Evolutionary conservation across 2,888 invertebrate species (phyloP).

Genomic region (Scaptomyza parva): DNA sequence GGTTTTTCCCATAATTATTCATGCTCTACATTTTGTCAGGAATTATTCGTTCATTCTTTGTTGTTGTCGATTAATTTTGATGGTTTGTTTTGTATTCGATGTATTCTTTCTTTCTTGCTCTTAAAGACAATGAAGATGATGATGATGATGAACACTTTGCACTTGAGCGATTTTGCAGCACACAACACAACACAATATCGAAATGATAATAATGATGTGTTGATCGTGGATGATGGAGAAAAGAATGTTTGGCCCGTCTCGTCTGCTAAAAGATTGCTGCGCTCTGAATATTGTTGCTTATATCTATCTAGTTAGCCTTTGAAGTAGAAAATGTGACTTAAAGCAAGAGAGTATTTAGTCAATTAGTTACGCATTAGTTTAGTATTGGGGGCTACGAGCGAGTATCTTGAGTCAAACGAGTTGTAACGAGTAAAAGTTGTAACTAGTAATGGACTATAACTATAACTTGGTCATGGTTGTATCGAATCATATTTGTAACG

Average conservation of each 20-base stretch:
- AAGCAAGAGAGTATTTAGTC: background rate
- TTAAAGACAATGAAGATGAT: conserved; percentile 25
- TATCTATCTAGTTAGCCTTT: background rate
- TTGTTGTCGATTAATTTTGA: conserved; percentile 19
- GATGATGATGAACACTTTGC: conserved; percentile 44
- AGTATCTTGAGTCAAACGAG: conserved; percentile 3
- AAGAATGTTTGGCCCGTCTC: background rate
- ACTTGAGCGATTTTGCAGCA: conserved; percentile 52
- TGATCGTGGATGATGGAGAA: conserved; percentile 3
- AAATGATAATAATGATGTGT: conserved; percentile 2
- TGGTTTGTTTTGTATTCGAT: conserved; percentile 27
- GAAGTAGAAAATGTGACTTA: background rate
- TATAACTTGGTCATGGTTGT: no score
- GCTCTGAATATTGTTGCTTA: conserved; percentile 27
- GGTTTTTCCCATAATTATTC: conserved; percentile 60
- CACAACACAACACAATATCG: background rate
- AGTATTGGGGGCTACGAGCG: no score
- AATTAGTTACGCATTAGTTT: no score
- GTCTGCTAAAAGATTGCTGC: background rate
- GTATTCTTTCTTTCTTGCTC: conserved; percentile 15
- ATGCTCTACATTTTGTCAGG: conserved; percentile 73
- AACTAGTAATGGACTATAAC: no score
- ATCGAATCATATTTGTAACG: background rate
- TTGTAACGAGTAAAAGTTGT: background rate
- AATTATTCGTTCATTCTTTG: no score